phyloP scores from a whole-genome alignment of 2,888 invertebrate genomes.

The Pristionchus fissidentatus region DNA sequence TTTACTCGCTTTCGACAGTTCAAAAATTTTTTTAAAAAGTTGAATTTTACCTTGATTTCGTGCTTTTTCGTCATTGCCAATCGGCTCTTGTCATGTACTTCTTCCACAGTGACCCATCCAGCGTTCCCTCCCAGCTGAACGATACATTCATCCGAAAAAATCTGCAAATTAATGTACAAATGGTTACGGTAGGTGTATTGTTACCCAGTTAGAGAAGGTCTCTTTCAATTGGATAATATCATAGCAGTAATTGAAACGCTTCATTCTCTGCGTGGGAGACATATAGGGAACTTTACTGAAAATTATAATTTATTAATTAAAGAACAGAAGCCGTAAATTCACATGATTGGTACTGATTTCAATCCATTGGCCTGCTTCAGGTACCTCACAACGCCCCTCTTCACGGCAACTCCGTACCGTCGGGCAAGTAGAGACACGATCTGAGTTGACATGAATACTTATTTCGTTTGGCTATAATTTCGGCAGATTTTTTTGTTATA shows the following conservation, averaged over 20 bases:
- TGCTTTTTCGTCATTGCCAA: neutral
- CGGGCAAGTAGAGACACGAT: neutral
- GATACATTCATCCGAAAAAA: neutral
- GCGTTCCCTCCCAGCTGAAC: neutral
- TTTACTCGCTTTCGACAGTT: no score
- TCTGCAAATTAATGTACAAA: neutral
- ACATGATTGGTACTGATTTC: conserved; percentile 3
- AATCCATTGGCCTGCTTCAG: neutral
- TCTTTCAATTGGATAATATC: neutral
- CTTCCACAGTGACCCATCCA: neutral
- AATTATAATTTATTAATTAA: neutral
- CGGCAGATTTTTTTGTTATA: no score
- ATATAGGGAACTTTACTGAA: neutral
- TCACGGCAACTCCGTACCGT: neutral
- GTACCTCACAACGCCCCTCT: neutral
- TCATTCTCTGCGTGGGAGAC: neutral
- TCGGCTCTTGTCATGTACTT: neutral
- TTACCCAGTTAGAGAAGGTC: neutral
- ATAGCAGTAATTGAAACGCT: neutral
- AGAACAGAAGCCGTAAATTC: neutral
- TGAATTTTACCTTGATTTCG: neutral
- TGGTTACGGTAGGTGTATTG: no score
- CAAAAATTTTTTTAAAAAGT: neutral
- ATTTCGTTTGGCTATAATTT: no score
- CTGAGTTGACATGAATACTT: no score